Conservation (phyloP, 2,888 invertebrate species). For the Ommatoiulus sabulosus region DNA sequence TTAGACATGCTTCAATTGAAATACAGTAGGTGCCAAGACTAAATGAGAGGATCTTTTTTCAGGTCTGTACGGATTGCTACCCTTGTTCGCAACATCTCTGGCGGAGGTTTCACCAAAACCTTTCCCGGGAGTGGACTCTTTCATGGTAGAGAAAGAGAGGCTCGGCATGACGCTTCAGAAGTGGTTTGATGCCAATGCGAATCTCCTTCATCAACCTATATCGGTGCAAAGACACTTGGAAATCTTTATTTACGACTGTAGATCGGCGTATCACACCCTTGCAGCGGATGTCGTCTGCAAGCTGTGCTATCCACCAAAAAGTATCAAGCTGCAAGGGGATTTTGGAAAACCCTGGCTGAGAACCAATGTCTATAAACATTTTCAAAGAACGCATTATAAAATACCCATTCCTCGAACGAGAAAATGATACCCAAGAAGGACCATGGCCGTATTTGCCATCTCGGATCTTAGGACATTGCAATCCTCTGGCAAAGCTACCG, state of each 20-base stretch:
- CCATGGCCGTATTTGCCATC: neutral
- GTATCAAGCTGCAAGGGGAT: constrained; percentile 26
- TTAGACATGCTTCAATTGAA: neutral
- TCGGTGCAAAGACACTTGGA: neutral
- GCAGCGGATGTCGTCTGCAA: constrained; percentile 41
- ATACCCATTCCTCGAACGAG: neutral
- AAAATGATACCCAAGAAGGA: neutral
- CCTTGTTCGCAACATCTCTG: neutral
- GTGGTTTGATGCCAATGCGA: constrained; percentile 12
- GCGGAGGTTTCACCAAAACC: neutral
- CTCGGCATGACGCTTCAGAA: neutral
- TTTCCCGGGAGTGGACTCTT: neutral
- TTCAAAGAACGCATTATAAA: neutral
- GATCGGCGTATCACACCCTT: neutral
- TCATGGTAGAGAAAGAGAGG: neutral
- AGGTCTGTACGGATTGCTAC: neutral
- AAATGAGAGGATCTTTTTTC: constrained; percentile 27
- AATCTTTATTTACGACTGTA: constrained; percentile 6
- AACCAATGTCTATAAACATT: constrained; percentile 18
- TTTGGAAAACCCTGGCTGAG: constrained; percentile 25
- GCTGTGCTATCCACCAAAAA: constrained; percentile 28
- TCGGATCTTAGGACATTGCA: neutral
- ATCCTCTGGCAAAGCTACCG: no score
- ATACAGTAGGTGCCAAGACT: neutral
- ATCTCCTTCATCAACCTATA: neutral